Base-by-base conservation (phyloP, 2,113 vertebrate species). In the Peromyscus leucopus region DNA sequence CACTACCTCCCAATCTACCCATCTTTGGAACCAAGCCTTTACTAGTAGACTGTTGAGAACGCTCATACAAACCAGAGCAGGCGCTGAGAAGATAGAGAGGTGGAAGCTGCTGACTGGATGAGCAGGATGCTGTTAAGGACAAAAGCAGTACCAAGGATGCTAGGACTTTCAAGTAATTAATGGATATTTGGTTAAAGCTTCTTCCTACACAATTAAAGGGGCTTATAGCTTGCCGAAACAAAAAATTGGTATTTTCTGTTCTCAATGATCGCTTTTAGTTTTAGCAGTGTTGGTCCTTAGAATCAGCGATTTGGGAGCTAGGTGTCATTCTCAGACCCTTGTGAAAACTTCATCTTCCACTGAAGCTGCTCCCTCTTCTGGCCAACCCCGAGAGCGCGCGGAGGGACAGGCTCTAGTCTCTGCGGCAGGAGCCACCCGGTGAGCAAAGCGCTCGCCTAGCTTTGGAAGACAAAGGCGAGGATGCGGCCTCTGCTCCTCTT, bases 331-430 rank as follows among this genome's bases (percentile, higher is more conserved):
- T 86, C 69, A 57, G 48, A 26, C 42, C 10, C 7, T 1, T 31
- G 48, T 10, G 22, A 13, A 17, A 39, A 33, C 33, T 21, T 28
- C 91, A 75, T 42, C 93, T 91, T 93, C 97, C 79, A 90, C 84
- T 61, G 57, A 97, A 96, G 97, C 97, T 97, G 98, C 98, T 98
- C 99, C 98, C 98, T 97, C 98, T 99, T 98, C 98, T 98, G 98
- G 98, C 63, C 96, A 93, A 88, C 57, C 93, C 97, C 75, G 97
- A 97, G 80, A 97, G 91, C 69, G 71, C 84, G 93, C 94, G 26
- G 1, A 92, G 17, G 90, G 96, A 88, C 76, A 0, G 67, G 57
- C 90, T 79, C 95, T 91, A 8, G 74, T 59, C 24, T 48, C 28
- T 22, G 74, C 92, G n/a, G 94, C 95, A 16, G 10, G 90, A 94